Evolutionary conservation across 2,113 vertebrate genomes (phyloP), one percentile per base, ranked within the genome.

Genomic region (Piaya cayana): DNA sequence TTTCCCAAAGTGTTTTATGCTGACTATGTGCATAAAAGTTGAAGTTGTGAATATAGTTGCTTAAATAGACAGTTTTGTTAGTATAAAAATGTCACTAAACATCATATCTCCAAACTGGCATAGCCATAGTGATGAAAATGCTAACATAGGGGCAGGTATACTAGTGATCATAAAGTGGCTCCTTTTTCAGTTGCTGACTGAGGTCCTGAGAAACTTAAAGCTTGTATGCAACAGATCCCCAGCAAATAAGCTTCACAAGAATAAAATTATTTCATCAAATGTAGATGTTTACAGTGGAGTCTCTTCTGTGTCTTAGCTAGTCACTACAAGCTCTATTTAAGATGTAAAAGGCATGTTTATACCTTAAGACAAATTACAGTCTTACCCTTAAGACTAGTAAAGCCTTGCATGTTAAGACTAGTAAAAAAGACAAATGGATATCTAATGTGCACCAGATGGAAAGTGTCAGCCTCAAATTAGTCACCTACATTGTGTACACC

Each of bases 401-500:
- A 59, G 15, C 4, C 15, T 62, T 74, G 72, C 26, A 39, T 6
- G 36, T 55, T 37, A 42, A 60, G 23, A 74, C 15, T 56, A 16
- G 11, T 42, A 93, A 82, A 82, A 84, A 62, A 18, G 8, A 50
- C 8, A 17, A 43, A 34, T 32, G 30, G 17, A 18, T 36, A 30
- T 18, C 9, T 82, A 67, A 88, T 39, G 58, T 9, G 22, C 4
- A 30, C 21, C 65, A 62, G 11, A 69, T 27, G 23, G 36, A 82
- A 32, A 75, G 1, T 1, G 1, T 47, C 63, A 90, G 21, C 11
- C 30, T 79, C 34, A 76, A 11, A 56, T 56, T 50, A 64, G 5
- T 62, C 15, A 75, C 39, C 15, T 45, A 20, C 18, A 32, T 2
- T 20, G 6, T 18, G 70, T 1, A 0, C 12, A 3, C 4, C 11